These are phyloP conservation scores for Holothuria glaberrima DNA, from an alignment of 35 echinoderm and acorn worm genomes.

Conservation along the genomic window DNA sequence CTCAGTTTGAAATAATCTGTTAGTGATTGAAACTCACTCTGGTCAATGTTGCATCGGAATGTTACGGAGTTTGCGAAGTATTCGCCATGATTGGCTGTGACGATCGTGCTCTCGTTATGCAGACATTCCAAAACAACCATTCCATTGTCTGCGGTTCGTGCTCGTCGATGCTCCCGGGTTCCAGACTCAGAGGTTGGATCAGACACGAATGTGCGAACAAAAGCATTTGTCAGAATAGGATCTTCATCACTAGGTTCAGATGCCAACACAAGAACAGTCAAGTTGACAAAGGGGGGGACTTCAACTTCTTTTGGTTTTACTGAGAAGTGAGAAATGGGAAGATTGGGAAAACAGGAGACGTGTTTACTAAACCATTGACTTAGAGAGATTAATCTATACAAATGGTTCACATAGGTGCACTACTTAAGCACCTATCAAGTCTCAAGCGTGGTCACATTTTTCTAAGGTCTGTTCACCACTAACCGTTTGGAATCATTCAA, in stretches of 20 bases:
- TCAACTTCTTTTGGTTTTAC: not conserved
- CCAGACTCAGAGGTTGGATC: slow-evolving; percentile 25
- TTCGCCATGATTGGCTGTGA: slow-evolving; percentile 13
- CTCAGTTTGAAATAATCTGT: no score
- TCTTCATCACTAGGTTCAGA: not conserved
- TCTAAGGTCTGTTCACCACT: no score
- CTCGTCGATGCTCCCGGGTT: slow-evolving; percentile 6
- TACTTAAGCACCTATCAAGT: no score
- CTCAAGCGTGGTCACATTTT: no score
- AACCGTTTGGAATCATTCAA: no score
- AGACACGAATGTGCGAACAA: not conserved
- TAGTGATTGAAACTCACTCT: slow-evolving; percentile 36
- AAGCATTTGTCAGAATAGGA: not conserved
- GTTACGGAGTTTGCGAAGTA: slow-evolving; percentile 53
- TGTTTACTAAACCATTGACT: no score
- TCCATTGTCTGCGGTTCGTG: slow-evolving; percentile 48
- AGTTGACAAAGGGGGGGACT: slow-evolving; percentile 58
- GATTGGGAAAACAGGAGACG: no score
- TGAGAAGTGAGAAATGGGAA: not conserved
- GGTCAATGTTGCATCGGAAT: slow-evolving; percentile 37
- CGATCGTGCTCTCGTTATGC: slow-evolving; percentile 62
- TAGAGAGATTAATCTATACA: no score
- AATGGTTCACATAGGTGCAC: no score
- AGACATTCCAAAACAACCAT: slow-evolving; percentile 39
- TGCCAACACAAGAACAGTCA: slow-evolving; percentile 53